Percentiles rank a stretch among this genome's conserved stretches.
phyloP scores from a whole-genome alignment of 2,888 invertebrate species.

The Nebria salina region DNA sequence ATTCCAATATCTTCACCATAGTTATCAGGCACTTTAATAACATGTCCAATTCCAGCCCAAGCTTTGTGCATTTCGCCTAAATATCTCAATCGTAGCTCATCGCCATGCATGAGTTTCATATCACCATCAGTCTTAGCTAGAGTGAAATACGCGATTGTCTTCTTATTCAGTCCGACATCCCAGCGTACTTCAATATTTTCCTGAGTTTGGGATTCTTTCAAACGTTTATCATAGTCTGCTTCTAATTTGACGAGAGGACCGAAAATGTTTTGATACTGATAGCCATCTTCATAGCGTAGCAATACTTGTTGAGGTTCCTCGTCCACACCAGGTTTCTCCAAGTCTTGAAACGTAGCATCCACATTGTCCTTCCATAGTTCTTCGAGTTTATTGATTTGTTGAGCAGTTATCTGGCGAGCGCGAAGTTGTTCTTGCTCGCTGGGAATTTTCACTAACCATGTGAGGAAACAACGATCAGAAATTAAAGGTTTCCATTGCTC shows the following conservation, averaged over 20 bases:
- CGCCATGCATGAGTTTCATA: constrained; percentile 99
- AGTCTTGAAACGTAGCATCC: constrained; percentile 96
- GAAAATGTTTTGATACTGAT: constrained; percentile 98
- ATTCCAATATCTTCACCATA: constrained; percentile 98
- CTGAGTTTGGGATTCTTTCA: constrained; percentile 98
- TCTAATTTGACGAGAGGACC: constrained; percentile 96
- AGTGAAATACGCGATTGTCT: constrained; percentile 96
- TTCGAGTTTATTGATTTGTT: constrained; percentile 97
- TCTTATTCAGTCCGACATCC: constrained; percentile 98
- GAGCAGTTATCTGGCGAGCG: constrained; percentile 95
- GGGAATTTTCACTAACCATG: constrained; percentile 98
- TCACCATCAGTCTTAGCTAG: constrained; percentile 98
- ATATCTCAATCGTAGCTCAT: constrained; percentile 92
- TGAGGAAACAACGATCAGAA: constrained; percentile 92
- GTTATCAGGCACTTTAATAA: constrained; percentile 95
- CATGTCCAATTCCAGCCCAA: constrained; percentile 98
- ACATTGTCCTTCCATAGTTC: constrained; percentile 99
- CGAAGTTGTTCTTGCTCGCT: constrained; percentile 95
- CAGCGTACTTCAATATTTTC: constrained; percentile 98
- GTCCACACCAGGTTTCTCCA: constrained; percentile 98
- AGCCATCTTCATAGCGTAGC: constrained; percentile 94
- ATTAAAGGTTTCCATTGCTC: constrained; percentile 99
- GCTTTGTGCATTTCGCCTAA: constrained; percentile 92
- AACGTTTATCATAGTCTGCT: constrained; percentile 96
- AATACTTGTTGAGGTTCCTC: constrained; percentile 91